These are phyloP conservation scores for Panthera uncia DNA, from an alignment of 2,113 vertebrate genomes.

Conservation along the genomic window DNA sequence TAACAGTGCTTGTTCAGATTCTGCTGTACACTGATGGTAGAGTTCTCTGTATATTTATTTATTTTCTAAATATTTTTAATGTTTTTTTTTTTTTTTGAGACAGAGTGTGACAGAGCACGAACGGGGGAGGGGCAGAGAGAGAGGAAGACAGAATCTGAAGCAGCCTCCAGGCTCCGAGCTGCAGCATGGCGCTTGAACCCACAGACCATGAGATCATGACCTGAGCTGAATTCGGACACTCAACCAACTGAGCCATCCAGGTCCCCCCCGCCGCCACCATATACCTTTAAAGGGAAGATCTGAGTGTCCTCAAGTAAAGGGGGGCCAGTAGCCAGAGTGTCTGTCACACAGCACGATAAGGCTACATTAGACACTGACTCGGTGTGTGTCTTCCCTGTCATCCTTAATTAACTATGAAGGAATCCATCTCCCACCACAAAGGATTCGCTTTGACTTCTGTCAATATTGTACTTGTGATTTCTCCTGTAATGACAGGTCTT, in stretches of 20 bases:
- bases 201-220: too few relatives aligned
- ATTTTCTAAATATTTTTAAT: too few relatives aligned
- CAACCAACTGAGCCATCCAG: too few relatives aligned
- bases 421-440: not conserved
- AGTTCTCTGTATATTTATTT: not conserved
- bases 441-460: not conserved
- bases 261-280: rapidly evolving
- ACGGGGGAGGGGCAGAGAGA: too few relatives aligned
- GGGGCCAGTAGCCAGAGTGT: not conserved
- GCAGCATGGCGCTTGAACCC: too few relatives aligned
- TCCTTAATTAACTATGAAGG: not conserved
- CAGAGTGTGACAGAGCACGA: too few relatives aligned
- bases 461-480: not conserved
- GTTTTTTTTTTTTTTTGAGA: too few relatives aligned
- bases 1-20: not conserved
- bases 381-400: not conserved
- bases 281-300: not conserved
- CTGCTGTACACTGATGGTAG: not conserved
- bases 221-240: too few relatives aligned
- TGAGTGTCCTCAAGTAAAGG: not conserved
- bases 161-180: too few relatives aligned
- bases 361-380: not conserved
- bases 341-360: not conserved
- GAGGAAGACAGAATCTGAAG: too few relatives aligned
- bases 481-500: not conserved